Evolutionary conservation across 2,113 vertebrate species (phyloP).

Genomic region (Carlito syrichta): DNA sequence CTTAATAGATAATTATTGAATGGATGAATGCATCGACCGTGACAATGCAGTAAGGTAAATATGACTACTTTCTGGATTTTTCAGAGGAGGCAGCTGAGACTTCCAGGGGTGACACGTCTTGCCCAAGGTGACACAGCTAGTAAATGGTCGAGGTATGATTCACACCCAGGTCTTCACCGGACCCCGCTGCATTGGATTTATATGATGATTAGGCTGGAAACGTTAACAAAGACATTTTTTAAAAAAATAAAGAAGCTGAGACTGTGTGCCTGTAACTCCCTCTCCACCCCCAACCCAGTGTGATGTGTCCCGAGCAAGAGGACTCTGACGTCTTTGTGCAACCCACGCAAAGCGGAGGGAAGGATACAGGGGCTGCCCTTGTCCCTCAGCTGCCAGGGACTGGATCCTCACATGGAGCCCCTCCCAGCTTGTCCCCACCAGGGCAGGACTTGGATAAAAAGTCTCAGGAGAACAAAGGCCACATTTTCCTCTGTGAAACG

Average conservation of each 20-base stretch:
- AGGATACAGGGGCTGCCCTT: constrained; percentile 48
- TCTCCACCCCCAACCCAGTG: constrained; percentile 40
- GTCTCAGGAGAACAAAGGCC: constrained; percentile 69
- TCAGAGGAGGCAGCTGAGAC: neutral
- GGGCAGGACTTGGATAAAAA: constrained; percentile 32
- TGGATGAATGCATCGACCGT: neutral
- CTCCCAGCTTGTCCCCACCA: constrained; percentile 55
- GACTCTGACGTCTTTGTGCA: neutral
- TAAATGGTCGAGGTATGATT: neutral
- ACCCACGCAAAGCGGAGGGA: constrained; percentile 12
- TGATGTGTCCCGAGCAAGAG: neutral
- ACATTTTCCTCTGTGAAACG: constrained; percentile 58
- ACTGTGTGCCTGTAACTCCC: neutral
- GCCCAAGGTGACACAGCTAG: neutral
- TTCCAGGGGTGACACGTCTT: neutral
- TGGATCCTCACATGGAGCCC: constrained; percentile 3
- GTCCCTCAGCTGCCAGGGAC: constrained; percentile 43
- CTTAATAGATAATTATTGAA: neutral
- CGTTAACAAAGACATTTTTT: constrained; percentile 51
- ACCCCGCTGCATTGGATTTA: neutral
- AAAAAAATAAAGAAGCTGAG: constrained; percentile 28
- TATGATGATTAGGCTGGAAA: neutral
- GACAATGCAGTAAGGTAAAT: neutral
- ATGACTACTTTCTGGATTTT: neutral
- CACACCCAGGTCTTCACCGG: neutral